Percentiles rank a stretch among this genome's conserved stretches.
Evolutionary conservation across 2,888 invertebrate genomes (phyloP).

Genomic region (Noctua pronuba): DNA sequence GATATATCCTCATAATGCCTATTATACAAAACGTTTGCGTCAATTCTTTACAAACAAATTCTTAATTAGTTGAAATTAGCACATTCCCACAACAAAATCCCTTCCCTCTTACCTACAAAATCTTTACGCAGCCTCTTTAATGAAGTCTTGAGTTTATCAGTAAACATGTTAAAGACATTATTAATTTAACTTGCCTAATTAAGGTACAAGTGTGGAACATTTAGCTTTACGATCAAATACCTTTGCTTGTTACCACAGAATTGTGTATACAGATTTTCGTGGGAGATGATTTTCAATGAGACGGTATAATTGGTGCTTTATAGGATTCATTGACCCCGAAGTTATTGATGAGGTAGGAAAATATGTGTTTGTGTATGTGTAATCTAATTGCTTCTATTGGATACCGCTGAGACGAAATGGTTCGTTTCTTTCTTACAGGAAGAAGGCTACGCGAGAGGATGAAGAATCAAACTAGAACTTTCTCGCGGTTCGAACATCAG

Average conservation of each 20-base stretch:
- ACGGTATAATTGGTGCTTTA: neutral
- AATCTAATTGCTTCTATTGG: too few relatives aligned
- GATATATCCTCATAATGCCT: neutral
- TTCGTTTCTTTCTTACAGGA: neutral
- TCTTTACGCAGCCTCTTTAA: conserved; percentile 37
- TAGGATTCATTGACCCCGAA: neutral
- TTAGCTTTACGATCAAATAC: conserved; percentile 28
- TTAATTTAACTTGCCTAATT: conserved; percentile 48
- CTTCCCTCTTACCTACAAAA: conserved; percentile 25
- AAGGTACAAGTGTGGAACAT: conserved; percentile 26
- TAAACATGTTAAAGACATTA: conserved; percentile 41
- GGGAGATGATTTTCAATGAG: neutral
- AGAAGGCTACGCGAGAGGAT: neutral
- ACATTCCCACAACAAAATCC: neutral
- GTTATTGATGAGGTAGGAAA: neutral
- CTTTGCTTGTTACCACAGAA: conserved; percentile 6
- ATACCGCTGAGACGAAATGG: too few relatives aligned
- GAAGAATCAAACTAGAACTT: neutral
- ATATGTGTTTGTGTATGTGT: neutral
- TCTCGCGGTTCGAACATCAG: neutral
- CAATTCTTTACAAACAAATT: conserved; percentile 10
- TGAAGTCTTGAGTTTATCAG: conserved; percentile 47
- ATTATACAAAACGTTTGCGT: neutral
- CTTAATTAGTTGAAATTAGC: conserved; percentile 33
- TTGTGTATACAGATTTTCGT: conserved; percentile 1